Percentiles rank a stretch among this genome's conserved stretches.
Evolutionary conservation across 2,113 vertebrate genomes (phyloP).

Genomic region (Malurus alboscapulatus): DNA sequence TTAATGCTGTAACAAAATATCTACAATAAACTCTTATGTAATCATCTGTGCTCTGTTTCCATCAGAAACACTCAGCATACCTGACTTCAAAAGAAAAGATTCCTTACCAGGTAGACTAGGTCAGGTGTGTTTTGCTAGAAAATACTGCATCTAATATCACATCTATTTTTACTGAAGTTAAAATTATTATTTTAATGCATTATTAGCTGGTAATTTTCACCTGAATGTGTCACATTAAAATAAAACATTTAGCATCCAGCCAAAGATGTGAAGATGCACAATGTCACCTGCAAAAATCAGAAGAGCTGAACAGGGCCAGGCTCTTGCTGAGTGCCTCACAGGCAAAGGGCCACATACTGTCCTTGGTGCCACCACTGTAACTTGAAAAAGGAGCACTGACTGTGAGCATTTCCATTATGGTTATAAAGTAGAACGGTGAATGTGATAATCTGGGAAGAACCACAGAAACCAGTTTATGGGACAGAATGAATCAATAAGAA

Average conservation of each 20-base stretch:
- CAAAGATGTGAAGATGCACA: background rate
- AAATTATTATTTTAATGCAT: slow-evolving; percentile 1
- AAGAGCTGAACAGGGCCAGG: background rate
- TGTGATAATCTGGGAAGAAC: background rate
- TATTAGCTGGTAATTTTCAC: background rate
- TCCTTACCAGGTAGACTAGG: background rate
- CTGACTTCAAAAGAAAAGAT: slow-evolving; percentile 4
- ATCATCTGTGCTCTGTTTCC: slow-evolving; percentile 3
- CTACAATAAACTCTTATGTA: background rate
- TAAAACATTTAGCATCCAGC: background rate
- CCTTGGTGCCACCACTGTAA: background rate
- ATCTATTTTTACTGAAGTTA: background rate
- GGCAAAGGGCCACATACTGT: background rate
- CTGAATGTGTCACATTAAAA: background rate
- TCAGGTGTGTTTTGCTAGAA: background rate
- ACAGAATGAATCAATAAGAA: background rate
- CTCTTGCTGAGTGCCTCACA: background rate
- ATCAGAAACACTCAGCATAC: background rate
- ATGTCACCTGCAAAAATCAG: background rate
- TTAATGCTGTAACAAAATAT: background rate
- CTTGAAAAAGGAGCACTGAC: background rate
- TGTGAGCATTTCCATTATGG: background rate
- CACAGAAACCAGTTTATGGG: background rate
- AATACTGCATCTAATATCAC: background rate
- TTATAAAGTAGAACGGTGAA: background rate